Evolutionary conservation across 2,888 invertebrate genomes (phyloP).

Genomic region (Aspidiotus destructor): DNA sequence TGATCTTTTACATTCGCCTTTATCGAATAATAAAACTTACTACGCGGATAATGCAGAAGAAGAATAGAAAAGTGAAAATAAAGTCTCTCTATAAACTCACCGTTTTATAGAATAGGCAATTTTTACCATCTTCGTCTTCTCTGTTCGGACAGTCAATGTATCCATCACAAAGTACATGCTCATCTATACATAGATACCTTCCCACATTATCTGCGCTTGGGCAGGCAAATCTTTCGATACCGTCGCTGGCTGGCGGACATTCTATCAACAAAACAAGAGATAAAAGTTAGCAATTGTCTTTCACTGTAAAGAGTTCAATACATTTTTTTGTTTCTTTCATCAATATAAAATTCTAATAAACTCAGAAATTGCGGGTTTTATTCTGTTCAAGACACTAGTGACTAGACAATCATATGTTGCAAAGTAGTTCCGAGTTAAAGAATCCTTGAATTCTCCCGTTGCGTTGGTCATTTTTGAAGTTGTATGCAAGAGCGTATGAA

Average conservation of each 20-base stretch:
- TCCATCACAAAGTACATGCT: conserved; percentile 88
- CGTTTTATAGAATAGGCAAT: conserved; percentile 96
- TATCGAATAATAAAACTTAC: no score
- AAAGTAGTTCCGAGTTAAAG: no score
- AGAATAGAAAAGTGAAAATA: background rate
- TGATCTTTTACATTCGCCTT: no score
- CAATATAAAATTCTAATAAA: no score
- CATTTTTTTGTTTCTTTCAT: background rate
- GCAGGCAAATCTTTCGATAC: conserved; percentile 90
- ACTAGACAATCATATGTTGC: no score
- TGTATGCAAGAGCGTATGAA: no score
- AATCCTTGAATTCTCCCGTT: no score
- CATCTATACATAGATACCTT: conserved; percentile 89
- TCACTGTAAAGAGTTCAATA: background rate
- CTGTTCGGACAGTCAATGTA: conserved; percentile 89
- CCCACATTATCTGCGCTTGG: conserved; percentile 84
- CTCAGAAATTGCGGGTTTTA: no score
- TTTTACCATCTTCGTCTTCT: conserved; percentile 85
- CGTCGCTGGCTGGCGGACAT: conserved; percentile 76
- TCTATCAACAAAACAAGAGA: conserved; percentile 51
- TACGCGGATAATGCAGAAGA: no score
- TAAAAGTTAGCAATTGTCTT: background rate
- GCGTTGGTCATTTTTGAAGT: no score
- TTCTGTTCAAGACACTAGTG: no score
- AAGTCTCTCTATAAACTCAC: conserved; percentile 49